Percentiles rank a stretch among this genome's conserved stretches.
phyloP scores from a whole-genome alignment of 2,888 invertebrate genomes.

The Gastracanthus pulcherrimus region DNA sequence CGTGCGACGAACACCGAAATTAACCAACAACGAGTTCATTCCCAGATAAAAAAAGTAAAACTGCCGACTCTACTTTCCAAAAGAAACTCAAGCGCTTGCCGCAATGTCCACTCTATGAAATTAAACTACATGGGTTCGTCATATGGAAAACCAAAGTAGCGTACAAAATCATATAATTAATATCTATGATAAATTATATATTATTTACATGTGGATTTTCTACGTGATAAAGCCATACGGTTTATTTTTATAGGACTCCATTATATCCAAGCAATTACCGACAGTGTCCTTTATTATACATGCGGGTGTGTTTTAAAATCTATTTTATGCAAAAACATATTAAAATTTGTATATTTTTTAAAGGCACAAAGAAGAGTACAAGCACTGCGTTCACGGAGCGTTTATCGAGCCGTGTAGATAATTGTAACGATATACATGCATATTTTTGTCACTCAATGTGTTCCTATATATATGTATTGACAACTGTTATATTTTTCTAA shows the following conservation, averaged over 20 bases:
- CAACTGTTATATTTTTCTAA: neutral
- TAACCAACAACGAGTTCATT: neutral
- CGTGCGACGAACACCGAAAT: constrained; percentile 65
- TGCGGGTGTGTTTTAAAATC: neutral
- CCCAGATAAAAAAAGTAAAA: constrained; percentile 30
- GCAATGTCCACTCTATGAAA: neutral
- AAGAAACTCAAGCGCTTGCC: neutral
- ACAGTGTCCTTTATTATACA: constrained; percentile 29
- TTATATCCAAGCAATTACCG: neutral
- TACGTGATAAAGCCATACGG: constrained; percentile 6
- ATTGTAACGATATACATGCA: neutral
- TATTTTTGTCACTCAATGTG: constrained; percentile 7
- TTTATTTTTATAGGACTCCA: constrained; percentile 1
- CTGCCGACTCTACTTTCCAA: neutral
- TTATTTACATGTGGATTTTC: neutral
- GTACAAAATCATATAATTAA: neutral
- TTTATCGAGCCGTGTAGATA: constrained; percentile 1
- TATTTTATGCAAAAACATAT: neutral
- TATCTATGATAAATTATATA: neutral
- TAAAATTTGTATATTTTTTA: constrained; percentile 21
- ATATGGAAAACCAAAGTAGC: neutral
- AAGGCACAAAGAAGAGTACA: neutral
- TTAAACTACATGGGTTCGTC: neutral
- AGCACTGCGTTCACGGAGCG: constrained; percentile 1
- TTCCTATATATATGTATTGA: constrained; percentile 1